phyloP scores from a whole-genome alignment of 2,797 vertebrate species.

The Rhinogobio ventralis region DNA sequence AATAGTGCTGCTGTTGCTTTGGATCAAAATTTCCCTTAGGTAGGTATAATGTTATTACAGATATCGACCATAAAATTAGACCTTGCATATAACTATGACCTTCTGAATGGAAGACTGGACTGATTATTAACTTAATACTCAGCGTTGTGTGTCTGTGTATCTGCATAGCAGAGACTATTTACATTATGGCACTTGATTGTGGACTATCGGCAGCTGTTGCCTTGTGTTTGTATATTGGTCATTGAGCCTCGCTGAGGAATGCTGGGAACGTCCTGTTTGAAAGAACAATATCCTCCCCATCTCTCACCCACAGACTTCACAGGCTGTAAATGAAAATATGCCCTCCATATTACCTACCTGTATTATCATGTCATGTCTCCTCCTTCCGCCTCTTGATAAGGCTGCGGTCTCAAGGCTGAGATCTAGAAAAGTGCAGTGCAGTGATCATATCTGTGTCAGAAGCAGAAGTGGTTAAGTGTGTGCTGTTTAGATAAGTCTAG shows the following conservation, averaged over 20 bases:
- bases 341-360: neutral
- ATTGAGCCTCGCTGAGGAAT: conserved; percentile 31
- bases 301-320: neutral
- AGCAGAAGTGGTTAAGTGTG: neutral
- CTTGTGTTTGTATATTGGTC: conserved; percentile 15
- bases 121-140: conserved; percentile 12
- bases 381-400: neutral
- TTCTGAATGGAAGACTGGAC: neutral
- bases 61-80: neutral
- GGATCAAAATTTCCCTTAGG: neutral
- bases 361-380: neutral
- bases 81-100: neutral
- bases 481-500: neutral
- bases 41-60: neutral
- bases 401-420: too few relatives aligned
- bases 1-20: neutral
- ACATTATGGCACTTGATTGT: neutral
- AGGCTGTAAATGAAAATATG: neutral
- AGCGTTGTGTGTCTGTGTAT: neutral
- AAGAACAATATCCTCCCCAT: conserved; percentile 36
- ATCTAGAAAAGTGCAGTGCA: neutral
- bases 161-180: neutral
- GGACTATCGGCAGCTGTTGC: conserved; percentile 5
- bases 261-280: conserved; percentile 24
- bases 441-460: neutral